Conservation (phyloP, 2,888 invertebrate species). For the Nemurella pictetii region DNA sequence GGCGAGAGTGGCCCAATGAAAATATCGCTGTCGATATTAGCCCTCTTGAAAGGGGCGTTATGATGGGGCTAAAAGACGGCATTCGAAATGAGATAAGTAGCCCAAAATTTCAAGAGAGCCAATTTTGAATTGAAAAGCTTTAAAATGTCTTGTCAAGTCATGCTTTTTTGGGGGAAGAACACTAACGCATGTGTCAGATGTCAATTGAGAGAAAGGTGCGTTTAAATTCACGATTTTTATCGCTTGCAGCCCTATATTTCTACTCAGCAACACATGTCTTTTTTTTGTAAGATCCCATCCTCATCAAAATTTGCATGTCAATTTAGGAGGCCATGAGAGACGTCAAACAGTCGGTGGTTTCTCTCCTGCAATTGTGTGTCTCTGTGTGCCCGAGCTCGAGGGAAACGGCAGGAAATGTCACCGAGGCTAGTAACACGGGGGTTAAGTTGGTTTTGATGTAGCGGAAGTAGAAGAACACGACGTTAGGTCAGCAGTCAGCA, state of each 20-base stretch:
- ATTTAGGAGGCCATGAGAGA: neutral
- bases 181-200: neutral
- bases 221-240: neutral
- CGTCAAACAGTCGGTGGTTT: neutral
- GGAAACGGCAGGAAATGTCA: neutral
- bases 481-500: neutral
- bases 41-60: neutral
- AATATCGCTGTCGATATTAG: neutral
- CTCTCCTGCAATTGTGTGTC: neutral
- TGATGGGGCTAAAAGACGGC: neutral
- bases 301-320: neutral
- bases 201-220: neutral
- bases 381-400: neutral
- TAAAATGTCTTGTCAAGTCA: neutral
- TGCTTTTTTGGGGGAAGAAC: neutral
- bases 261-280: neutral
- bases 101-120: neutral
- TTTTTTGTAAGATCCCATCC: neutral
- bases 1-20: neutral
- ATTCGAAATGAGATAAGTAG: neutral
- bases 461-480: neutral
- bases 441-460: neutral
- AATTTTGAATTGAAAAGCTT: neutral
- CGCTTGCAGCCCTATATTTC: neutral
- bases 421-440: neutral